Evolutionary conservation across 2,888 invertebrate species (phyloP), one percentile per base, ranked within the genome.

Genomic region (Schizotus pectinicornis): DNA sequence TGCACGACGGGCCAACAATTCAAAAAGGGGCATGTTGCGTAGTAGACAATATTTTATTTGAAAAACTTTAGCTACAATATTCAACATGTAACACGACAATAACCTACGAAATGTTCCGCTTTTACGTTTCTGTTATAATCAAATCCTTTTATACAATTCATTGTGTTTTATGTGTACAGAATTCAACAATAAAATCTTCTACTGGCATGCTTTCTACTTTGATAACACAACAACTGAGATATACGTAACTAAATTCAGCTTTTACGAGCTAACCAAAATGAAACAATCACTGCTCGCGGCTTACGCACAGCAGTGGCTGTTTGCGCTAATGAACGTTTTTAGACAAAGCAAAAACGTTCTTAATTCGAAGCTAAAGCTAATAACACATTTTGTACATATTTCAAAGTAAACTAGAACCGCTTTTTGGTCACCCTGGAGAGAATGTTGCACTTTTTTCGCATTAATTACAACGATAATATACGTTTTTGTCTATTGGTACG

Each of bases 41-140:
- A 52, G 37, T 43, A 43, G 36, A 43, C 22, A 22, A 22, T 45
- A 33, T 53, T 53, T 53, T 38, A 38, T 53, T 46, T 30, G 41
- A 57, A 46, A 57, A 56, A 31, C 30, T 41, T 52, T 14, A 39
- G 37, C 49, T 56, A 56, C 32, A 56, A 56, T 43, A 33, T 47
- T 57, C 47, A 57, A 57, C 55, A 55, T 56, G 45, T 56, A 56
- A 56, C 53, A 59, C 59, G 50, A 59, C 54, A 59, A 50, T 49
- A 54, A 59, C 39, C 54, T 59, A 59, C 50, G 50, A 59, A 59
- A 51, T 30, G 13, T 45, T 43, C 36, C 41, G 52, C 52, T 35
- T 48, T 13, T 37, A 42, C 36, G 42, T 34, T 9, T 48, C 49
- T 56, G 41, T 43, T 43, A 35, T 11, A 35, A 49, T 49, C 38